Percentiles rank a stretch among this genome's conserved stretches.
phyloP scores from a whole-genome alignment of 2,888 invertebrate species.

The Bombyx huttoni region DNA sequence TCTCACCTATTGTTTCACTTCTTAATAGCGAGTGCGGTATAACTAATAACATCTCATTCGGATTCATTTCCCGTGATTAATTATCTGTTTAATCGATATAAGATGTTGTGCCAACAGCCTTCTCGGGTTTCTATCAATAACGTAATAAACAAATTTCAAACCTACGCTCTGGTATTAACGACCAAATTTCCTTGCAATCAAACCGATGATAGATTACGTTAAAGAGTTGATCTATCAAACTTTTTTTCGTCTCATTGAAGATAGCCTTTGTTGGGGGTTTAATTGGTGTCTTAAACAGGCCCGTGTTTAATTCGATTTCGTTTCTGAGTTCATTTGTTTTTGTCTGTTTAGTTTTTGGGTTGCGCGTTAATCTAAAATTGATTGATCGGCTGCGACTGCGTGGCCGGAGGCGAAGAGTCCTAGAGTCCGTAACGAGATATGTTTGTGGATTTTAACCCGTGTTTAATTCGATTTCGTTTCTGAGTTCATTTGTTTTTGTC shows the following conservation, averaged over 20 bases:
- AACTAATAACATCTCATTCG: constrained; percentile 74
- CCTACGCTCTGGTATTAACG: constrained; percentile 12
- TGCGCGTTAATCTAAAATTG: constrained; percentile 62
- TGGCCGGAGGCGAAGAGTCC: constrained; percentile 40
- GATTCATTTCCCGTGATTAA: constrained; percentile 72
- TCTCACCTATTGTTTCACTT: constrained; percentile 61
- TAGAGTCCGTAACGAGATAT: constrained; percentile 26
- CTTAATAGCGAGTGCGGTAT: constrained; percentile 68
- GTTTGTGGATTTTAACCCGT: constrained; percentile 38
- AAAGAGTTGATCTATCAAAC: constrained; percentile 70
- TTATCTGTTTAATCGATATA: constrained; percentile 73
- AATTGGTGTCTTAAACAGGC: constrained; percentile 69
- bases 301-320: constrained; percentile 65
- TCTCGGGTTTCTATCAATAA: constrained; percentile 34
- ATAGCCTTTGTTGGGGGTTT: constrained; percentile 67
- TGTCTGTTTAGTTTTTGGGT: constrained; percentile 41
- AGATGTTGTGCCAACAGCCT: constrained; percentile 72
- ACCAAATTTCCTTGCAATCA: constrained; percentile 12
- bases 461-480: constrained; percentile 65
- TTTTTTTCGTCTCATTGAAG: constrained; percentile 65
- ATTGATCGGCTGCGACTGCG: constrained; percentile 57
- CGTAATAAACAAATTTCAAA: constrained; percentile 11
- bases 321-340: constrained; percentile 53
- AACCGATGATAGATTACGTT: constrained; percentile 57
- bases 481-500: constrained; percentile 58